Base-by-base conservation (phyloP, 2,113 vertebrate genomes). In the Grammomys surdaster region DNA sequence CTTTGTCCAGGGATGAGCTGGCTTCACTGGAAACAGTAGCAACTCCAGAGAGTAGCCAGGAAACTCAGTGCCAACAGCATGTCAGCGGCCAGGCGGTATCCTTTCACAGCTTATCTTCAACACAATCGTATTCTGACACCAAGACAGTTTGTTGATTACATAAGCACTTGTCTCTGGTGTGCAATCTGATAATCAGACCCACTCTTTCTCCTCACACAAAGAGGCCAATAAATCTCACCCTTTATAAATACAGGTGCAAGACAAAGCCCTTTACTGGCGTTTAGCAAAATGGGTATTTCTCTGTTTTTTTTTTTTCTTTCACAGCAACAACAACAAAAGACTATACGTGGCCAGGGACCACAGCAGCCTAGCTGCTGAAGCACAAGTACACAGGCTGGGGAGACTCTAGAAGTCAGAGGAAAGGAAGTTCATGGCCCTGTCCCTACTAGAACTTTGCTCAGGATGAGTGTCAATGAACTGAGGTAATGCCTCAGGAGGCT, bases 221-320 rank as follows among this genome's bases (percentile, higher is more conserved):
- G 98, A 98, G 96, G 98, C 97, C 97, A 98, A 99, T 99, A 99
- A 99, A 98, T 98, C 98, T 98, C 95, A 98, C 95, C 97, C 97
- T 98, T 98, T 97, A 76, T 97, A 98, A 98, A 95, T 33, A 98
- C 98, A 98, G 98, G 98, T 98, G 97, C 95, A 97, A 98, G 70
- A 97, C 98, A 98, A 99, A 98, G 97, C 98, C 97, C 98, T 98
- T 99, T 98, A 98, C 98, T 98, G 98, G 97, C 98, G 97, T 98
- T 98, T 99, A 99, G 96, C 96, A 98, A 98, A 98, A 98, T 89
- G 86, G 97, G 73, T 97, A 95, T 97, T 98, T 98, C 94, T 97
- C 92, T 95, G 82, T 76, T 26, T 82, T 88, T 82, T 58, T 4
- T 48, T 77, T 95, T 67, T 67, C 28, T 69, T 69, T 93, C 72